Evolutionary conservation across 2,888 invertebrate genomes (phyloP), one percentile per base, ranked within the genome.

Genomic region (Torymus auratus): DNA sequence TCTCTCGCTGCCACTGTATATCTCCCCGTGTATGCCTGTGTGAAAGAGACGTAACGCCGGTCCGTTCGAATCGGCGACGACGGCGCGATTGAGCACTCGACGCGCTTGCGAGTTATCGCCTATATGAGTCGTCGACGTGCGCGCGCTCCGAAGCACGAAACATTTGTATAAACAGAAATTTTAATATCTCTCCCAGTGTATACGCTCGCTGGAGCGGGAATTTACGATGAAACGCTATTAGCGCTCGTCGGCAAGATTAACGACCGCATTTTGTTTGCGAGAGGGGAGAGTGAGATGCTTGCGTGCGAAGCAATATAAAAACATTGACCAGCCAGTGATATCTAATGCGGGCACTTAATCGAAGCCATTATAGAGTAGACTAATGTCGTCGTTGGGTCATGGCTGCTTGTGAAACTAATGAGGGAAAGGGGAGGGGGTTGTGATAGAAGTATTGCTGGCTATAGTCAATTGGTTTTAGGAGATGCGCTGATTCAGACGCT

Each of bases 131-230:
- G 41, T 41, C 41, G 41, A 5, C 7, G 41, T 52, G 41, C 60
- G 20, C 58, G 15, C 13, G 11, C 23, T 15, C 53, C 14, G 10
- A 12, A 10, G 60, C 60, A 20, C 75, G 68, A 75, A 68, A 75
- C 75, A 75, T 75, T 68, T 61, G 75, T 68, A 61, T 17, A 68
- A 75, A 75, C 53, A 75, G 75, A 61, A 75, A 68, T 74, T 72
- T 75, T 71, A 75, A 68, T 68, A 68, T 68, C 56, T 68, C 56
- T 28, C 13, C 23, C 41, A 41, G 20, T 28, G 28, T 14, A 52
- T n/a, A 23, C 53, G 7, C 50, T 41, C 41, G 41, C 41, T 41
- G 7, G 15, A 28, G 15, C 15, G 50, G 70, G 60, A 60, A 71
- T 71, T 71, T 60, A 71, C 70, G 70, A 71, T 10, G 28, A n/a